Conservation (phyloP, 2,888 invertebrate genomes). For the Caenorhabditis sp. region DNA sequence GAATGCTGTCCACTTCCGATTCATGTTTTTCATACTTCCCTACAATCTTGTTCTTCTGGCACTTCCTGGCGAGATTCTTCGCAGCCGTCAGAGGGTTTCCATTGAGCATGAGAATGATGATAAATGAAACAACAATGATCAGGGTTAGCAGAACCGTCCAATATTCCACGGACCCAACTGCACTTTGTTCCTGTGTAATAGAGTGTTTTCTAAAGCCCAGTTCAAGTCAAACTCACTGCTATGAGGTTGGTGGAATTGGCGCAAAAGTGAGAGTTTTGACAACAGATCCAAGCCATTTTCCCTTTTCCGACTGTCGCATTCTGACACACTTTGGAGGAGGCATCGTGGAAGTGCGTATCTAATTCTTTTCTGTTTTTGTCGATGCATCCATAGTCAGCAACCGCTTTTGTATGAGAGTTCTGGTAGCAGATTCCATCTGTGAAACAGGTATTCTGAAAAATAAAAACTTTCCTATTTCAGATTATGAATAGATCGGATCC, state of each 20-base stretch:
- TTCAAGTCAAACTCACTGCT: too few relatives aligned
- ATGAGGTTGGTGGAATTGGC: slow-evolving; percentile 32
- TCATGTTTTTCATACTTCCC: too few relatives aligned
- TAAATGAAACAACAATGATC: too few relatives aligned
- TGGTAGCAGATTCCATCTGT: slow-evolving; percentile 61
- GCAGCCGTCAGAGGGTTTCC: too few relatives aligned
- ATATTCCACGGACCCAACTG: too few relatives aligned
- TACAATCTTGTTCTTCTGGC: too few relatives aligned
- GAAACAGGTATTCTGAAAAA: slow-evolving; percentile 45
- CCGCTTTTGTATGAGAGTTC: not conserved
- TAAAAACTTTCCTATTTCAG: not conserved
- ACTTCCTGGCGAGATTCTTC: too few relatives aligned
- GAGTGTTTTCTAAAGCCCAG: too few relatives aligned
- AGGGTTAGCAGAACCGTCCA: too few relatives aligned
- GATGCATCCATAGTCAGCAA: slow-evolving; percentile 55
- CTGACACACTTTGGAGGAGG: not conserved
- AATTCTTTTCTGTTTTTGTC: slow-evolving; percentile 7
- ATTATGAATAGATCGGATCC: too few relatives aligned
- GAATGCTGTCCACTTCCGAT: not conserved
- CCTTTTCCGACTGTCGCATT: not conserved
- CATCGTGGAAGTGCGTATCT: slow-evolving; percentile 14
- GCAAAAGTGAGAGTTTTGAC: slow-evolving; percentile 42
- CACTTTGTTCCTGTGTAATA: too few relatives aligned
- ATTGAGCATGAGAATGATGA: too few relatives aligned
- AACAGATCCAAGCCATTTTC: slow-evolving; percentile 46